Evolutionary conservation across 2,888 invertebrate genomes (phyloP).

Genomic region (Thalpophila matura): DNA sequence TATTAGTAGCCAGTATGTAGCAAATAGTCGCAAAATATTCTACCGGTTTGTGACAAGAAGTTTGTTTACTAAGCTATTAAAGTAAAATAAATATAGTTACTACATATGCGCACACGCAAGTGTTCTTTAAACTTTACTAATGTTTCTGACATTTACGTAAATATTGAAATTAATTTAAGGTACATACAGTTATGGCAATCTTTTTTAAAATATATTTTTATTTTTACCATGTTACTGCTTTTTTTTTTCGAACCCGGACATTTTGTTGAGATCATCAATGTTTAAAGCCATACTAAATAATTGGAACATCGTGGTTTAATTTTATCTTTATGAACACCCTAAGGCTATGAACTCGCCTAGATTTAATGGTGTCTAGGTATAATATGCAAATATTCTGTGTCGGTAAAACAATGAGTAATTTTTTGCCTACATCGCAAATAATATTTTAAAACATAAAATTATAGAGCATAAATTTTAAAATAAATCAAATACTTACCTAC

Average conservation of each 20-base stretch:
- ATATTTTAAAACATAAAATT: constrained; percentile 8
- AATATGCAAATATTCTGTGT: constrained; percentile 10
- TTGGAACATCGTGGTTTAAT: constrained; percentile 7
- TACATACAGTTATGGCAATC: neutral
- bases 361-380: constrained; percentile 2
- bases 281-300: constrained; percentile 1
- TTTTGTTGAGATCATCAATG: constrained; percentile 29
- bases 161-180: constrained; percentile 26
- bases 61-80: constrained; percentile 39
- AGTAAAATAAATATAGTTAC: constrained; percentile 49
- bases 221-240: neutral
- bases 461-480: neutral
- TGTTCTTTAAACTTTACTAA: constrained; percentile 40
- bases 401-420: neutral
- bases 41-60: constrained; percentile 25
- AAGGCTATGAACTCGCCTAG: constrained; percentile 27
- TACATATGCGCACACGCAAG: constrained; percentile 23
- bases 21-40: constrained; percentile 36
- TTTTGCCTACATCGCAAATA: constrained; percentile 10
- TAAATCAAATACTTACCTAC: too few relatives aligned
- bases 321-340: constrained; percentile 13
- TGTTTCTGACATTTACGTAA: constrained; percentile 29
- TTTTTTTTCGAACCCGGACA: constrained; percentile 2
- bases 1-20: constrained; percentile 10
- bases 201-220: neutral